Base-by-base conservation (phyloP, 2,113 vertebrate genomes). In the Corydoras sp. region DNA sequence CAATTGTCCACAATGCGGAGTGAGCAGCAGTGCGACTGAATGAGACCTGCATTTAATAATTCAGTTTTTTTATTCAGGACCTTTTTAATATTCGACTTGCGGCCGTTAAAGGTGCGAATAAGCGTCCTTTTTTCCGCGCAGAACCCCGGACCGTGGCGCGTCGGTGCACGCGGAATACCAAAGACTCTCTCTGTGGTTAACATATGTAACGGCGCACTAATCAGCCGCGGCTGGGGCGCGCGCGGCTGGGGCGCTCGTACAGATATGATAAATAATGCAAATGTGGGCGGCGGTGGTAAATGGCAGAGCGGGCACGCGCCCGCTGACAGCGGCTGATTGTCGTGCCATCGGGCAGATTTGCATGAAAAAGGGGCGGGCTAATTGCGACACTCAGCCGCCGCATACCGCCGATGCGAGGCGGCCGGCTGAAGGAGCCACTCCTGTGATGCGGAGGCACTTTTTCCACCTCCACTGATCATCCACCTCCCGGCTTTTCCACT, bases 261-360 rank as follows among this genome's bases (percentile, higher is more conserved):
- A 84, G 83, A 84, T 85, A 87, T 86, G 81, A 89, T 89, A 89
- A 89, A 88, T 86, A 88, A 90, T 89, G 87, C 81, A 87, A 87
- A 88, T 88, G 81, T 80, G 76, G 82, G 82, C 84, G 85, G 69
- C 77, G 77, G 80, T 81, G 75, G 74, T 80, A 88, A 89, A 89
- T 88, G 87, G 81, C 86, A 88, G 77, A 74, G 84, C 83, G 83
- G 86, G 84, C 82, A 71, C 76, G 76, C 68, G 76, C 71, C 76
- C 77, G 43, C 18, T 35, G 62, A 70, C 65, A 84, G 79, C 79
- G 83, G 79, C 77, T 87, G 86, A 89, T 88, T 91, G 88, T 89
- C 87, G 86, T 86, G 86, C 87, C 85, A 85, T 89, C 87, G 88
- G 80, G 83, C 79, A 82, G 84, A 89, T 91, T 89, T 89, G 87